Percentiles rank a stretch among this genome's conserved stretches.
Conservation (phyloP, 2,113 vertebrate species). For the Acanthochromis polyacanthus region DNA sequence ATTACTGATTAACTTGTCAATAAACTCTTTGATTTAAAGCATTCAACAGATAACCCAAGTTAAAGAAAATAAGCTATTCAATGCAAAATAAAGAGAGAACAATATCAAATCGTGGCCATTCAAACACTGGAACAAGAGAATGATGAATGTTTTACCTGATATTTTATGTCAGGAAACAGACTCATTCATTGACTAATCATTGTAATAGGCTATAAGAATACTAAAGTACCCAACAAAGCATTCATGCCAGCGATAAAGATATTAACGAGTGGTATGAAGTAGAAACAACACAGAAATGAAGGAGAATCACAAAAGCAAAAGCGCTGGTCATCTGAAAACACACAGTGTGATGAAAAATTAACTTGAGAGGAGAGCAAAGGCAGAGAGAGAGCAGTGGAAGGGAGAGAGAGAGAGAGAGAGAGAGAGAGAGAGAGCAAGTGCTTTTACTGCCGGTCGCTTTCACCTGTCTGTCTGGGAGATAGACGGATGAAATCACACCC, state of each 20-base stretch:
- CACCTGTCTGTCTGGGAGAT: constrained; percentile 67
- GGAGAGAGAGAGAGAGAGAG: constrained; percentile 22
- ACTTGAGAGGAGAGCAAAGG: constrained; percentile 35
- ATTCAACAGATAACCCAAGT: neutral
- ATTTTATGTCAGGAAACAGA: too few relatives aligned
- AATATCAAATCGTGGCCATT: too few relatives aligned
- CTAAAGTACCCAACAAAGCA: neutral
- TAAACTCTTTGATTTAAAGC: neutral
- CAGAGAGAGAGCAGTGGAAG: neutral
- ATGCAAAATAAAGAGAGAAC: neutral
- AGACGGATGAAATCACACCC: constrained; percentile 67
- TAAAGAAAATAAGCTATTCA: neutral
- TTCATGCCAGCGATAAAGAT: constrained; percentile 3
- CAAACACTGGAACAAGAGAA: too few relatives aligned
- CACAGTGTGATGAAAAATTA: constrained; percentile 67
- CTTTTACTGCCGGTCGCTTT: constrained; percentile 68
- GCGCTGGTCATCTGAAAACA: constrained; percentile 24
- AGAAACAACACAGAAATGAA: constrained; percentile 13
- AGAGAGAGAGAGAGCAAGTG: constrained; percentile 46
- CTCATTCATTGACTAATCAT: neutral
- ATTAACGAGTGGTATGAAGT: neutral
- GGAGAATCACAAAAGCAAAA: constrained; percentile 51
- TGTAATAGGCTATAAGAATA: neutral
- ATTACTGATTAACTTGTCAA: neutral
- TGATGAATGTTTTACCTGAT: too few relatives aligned